A percentile compares a stretch with the other conserved stretches of the same genome.
These are phyloP conservation scores for Paracanthobrama guichenoti DNA, from an alignment of 2,113 vertebrate genomes.

Conservation along the genomic window DNA sequence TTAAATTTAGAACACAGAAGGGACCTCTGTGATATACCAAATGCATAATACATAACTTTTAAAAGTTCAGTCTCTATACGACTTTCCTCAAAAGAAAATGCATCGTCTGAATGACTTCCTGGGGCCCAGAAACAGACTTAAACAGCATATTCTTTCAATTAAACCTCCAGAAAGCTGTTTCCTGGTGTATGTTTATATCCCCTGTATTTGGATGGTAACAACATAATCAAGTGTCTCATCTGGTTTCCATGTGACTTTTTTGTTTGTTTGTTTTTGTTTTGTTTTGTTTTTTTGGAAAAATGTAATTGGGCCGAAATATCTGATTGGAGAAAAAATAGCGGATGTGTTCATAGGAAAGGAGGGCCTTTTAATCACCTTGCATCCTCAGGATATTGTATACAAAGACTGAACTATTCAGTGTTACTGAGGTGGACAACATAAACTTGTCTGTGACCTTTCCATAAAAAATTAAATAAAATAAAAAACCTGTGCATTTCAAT, in stretches of 20 bases:
- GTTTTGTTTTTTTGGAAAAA: neutral
- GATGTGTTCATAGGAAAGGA: neutral
- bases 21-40: slow-evolving; percentile 44
- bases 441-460: neutral
- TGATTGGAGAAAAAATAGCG: neutral
- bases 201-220: slow-evolving; percentile 19
- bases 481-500: neutral
- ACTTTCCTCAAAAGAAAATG: slow-evolving; percentile 30
- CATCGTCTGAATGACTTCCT: slow-evolving; percentile 33
- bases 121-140: slow-evolving; percentile 13
- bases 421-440: neutral
- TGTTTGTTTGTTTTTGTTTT: too few species aligned
- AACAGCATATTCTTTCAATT: slow-evolving; percentile 40
- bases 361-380: neutral
- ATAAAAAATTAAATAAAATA: neutral
- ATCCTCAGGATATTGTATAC: neutral
- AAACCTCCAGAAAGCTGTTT: slow-evolving; percentile 11
- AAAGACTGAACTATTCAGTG: neutral
- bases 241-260: slow-evolving; percentile 35
- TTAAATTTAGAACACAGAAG: slow-evolving; percentile 47
- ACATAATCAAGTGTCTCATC: slow-evolving; percentile 29
- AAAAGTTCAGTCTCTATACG: slow-evolving; percentile 2
- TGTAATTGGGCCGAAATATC: neutral
- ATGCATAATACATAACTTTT: slow-evolving; percentile 52
- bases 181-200: slow-evolving; percentile 11